These are phyloP conservation scores for Stictonetta naevosa DNA, from an alignment of 2,113 vertebrate genomes.

Conservation along the genomic window DNA sequence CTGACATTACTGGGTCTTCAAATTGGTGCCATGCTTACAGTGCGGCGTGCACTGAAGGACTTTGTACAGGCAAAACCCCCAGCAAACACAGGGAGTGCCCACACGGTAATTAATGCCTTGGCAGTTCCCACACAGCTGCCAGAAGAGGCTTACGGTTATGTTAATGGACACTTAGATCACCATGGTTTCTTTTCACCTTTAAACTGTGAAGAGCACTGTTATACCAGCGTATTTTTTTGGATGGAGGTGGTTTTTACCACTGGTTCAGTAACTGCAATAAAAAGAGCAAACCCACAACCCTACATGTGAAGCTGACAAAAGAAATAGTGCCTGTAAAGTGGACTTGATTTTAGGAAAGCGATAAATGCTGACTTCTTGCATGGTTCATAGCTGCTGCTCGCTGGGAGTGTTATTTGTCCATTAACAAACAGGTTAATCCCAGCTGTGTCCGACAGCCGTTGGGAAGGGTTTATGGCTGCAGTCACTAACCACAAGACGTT, in stretches of 20 bases:
- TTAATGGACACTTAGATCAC: background rate
- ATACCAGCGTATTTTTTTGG: background rate
- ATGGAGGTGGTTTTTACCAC: background rate
- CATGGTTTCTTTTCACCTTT: background rate
- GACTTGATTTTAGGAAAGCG: background rate
- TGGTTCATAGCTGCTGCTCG: background rate
- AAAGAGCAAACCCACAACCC: background rate
- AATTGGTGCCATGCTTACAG: background rate
- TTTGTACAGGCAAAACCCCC: background rate
- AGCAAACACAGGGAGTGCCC: background rate
- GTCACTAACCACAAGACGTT: background rate
- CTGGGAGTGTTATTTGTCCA: background rate
- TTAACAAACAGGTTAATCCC: background rate
- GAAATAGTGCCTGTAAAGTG: background rate
- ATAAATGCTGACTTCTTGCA: background rate
- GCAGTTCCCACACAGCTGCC: background rate
- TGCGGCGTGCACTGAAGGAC: background rate
- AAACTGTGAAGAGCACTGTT: background rate
- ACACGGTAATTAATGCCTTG: fast-evolving
- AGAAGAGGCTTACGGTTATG: background rate
- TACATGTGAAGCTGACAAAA: background rate
- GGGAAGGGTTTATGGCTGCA: background rate
- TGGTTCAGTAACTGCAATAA: background rate
- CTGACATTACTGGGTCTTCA: background rate
- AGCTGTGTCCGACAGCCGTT: background rate